Conservation (phyloP, 2,797 vertebrate species). For the Artibeus jamaicensis region DNA sequence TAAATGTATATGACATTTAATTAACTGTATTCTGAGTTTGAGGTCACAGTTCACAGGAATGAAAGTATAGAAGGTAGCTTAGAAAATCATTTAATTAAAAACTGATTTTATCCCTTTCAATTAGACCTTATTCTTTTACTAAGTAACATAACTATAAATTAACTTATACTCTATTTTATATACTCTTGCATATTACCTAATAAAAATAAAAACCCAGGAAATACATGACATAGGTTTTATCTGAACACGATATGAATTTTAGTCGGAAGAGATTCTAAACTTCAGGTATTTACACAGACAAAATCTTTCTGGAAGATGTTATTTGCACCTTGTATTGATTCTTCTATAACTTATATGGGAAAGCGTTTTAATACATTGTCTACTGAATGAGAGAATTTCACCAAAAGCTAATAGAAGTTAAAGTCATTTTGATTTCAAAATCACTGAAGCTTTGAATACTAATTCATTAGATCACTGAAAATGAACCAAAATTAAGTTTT, state of each 20-base stretch:
- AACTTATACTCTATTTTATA: background rate
- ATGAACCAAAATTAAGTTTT: background rate
- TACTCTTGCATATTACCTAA: background rate
- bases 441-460: background rate
- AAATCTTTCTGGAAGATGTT: background rate
- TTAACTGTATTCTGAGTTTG: background rate
- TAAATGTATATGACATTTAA: background rate
- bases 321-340: background rate
- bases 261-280: background rate
- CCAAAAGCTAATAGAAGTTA: background rate
- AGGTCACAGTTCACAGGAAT: background rate
- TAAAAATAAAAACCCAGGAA: background rate
- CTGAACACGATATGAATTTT: background rate
- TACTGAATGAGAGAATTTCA: background rate
- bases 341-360: background rate
- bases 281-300: background rate
- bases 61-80: background rate
- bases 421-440: slow-evolving; percentile 3
- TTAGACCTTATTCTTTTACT: background rate
- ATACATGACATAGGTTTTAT: background rate
- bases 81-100: background rate
- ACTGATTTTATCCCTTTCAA: background rate
- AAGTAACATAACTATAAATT: background rate
- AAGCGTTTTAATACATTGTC: background rate
- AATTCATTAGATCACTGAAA: background rate